Evolutionary conservation across 2,113 vertebrate genomes (phyloP), one percentile per base, ranked within the genome.

Genomic region (Cettia cetti): DNA sequence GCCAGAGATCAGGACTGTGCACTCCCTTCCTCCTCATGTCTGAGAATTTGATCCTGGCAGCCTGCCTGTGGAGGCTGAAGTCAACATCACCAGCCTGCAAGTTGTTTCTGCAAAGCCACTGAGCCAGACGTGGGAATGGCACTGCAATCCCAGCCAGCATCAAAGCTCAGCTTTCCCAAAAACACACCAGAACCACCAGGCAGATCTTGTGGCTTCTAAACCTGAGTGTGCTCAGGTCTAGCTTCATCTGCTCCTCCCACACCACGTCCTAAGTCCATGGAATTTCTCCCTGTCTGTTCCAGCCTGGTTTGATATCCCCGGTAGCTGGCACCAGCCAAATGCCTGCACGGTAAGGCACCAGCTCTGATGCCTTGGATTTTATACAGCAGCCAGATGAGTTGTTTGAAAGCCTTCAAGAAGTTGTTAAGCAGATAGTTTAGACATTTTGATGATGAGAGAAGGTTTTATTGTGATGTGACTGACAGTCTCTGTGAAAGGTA

Each of bases 401-500:
- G 83, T 85, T 94, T 95, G 94, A 96, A 97, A 97, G 86, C 83
- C 93, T 93, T 94, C 94, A 93, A 45, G 69, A 95, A 97, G 94
- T 26, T 90, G 81, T 83, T 94, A 95, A 94, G 95, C 92, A 92
- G 90, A 90, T 70, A 97, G 86, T 90, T 96, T 86, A 96, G 94
- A 95, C 89, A 86, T 79, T 71, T 52, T 94, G 94, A 95, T 86
- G 84, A 87, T 75, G 75, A 94, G 86, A 93, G 92, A 88, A 88
- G 92, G 95, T 84, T 97, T 95, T 96, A 96, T 96, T 97, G 94
- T 97, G 95, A 91, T 4, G 44, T 96, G 97, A 97, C 88, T 97
- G 97, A 97, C 97, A 97, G 82, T 35, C 86, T 95, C 88, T 9
- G 9, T 78, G 95, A 96, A 97, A 82, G 56, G 92, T 96, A 96